A percentile compares a stretch with the other conserved stretches of the same genome.
Conservation (phyloP, 2,113 vertebrate species). For the Australoheros scitulus region DNA sequence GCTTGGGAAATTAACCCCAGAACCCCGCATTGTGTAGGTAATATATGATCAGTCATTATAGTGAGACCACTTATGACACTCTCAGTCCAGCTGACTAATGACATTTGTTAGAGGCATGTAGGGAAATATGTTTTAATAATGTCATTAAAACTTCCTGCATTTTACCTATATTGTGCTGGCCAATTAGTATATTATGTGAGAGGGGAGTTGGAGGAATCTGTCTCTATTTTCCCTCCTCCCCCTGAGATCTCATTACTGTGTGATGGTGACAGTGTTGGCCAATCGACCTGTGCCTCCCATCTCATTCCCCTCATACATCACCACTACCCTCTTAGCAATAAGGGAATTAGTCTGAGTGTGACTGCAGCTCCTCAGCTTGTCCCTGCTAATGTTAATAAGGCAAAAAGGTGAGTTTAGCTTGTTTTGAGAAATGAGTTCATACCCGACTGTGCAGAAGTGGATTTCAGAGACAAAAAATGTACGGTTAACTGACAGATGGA, state of each 20-base stretch:
- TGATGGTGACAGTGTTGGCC: slow-evolving; percentile 67
- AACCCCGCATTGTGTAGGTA: neutral
- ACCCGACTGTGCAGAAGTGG: neutral
- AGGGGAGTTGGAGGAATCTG: slow-evolving; percentile 43
- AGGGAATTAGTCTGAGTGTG: slow-evolving; percentile 58
- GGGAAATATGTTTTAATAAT: slow-evolving; percentile 52
- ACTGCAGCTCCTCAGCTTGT: slow-evolving; percentile 37
- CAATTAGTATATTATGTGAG: slow-evolving; percentile 68
- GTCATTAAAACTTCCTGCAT: slow-evolving; percentile 45
- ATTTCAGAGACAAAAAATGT: slow-evolving; percentile 7
- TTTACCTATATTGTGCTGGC: slow-evolving; percentile 38
- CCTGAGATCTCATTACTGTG: slow-evolving; percentile 73
- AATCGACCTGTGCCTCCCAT: slow-evolving; percentile 67
- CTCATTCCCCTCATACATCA: slow-evolving; percentile 72
- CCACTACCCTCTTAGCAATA: slow-evolving; percentile 46
- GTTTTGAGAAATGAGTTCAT: slow-evolving; percentile 28
- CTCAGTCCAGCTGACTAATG: neutral
- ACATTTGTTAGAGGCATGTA: slow-evolving; percentile 23
- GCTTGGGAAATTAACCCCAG: neutral
- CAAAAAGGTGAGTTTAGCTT: slow-evolving; percentile 35
- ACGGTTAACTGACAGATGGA: slow-evolving; percentile 7
- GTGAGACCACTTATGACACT: neutral
- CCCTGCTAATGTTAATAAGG: slow-evolving; percentile 55
- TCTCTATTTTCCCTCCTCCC: slow-evolving; percentile 36
- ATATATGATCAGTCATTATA: neutral